phyloP scores from a whole-genome alignment of 2,888 invertebrate genomes.

The Synanthedon vespiformis region DNA sequence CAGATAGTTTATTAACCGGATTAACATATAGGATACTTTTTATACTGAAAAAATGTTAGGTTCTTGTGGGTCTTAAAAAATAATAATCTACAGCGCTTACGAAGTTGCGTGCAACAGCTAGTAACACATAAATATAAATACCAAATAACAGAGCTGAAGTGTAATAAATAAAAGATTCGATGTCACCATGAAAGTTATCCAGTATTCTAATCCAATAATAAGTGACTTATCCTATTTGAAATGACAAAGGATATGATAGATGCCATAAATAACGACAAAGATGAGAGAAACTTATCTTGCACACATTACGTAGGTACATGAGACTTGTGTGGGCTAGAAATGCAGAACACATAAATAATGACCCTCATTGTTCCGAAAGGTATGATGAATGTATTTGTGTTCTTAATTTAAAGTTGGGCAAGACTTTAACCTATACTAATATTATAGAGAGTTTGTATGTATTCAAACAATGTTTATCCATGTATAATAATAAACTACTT shows the following conservation, averaged over 20 bases:
- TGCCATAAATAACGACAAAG: constrained; percentile 35
- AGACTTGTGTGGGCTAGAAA: constrained; percentile 45
- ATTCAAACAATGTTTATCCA: too few relatives aligned
- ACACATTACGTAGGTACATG: constrained; percentile 37
- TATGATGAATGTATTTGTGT: constrained; percentile 46
- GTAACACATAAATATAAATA: too few relatives aligned
- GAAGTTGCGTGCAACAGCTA: too few relatives aligned
- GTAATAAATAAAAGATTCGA: not conserved
- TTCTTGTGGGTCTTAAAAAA: too few relatives aligned
- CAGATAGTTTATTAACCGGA: too few relatives aligned
- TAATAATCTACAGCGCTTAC: too few relatives aligned
- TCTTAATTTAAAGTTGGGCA: constrained; percentile 29
- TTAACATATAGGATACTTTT: too few relatives aligned
- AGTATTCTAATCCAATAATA: not conserved
- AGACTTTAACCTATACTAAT: too few relatives aligned
- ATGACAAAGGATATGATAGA: constrained; percentile 2
- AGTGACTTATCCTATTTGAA: not conserved
- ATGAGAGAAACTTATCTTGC: constrained; percentile 45
- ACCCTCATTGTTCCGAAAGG: constrained; percentile 45
- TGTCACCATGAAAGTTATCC: not conserved
- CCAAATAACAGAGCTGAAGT: too few relatives aligned
- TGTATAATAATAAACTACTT: too few relatives aligned
- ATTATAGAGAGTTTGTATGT: too few relatives aligned
- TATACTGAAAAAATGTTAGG: too few relatives aligned
- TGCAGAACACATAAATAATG: constrained; percentile 40